Evolutionary conservation across 1,140 invertebrate species (phyloP).

Genomic region (Hypothenemus hampei): DNA sequence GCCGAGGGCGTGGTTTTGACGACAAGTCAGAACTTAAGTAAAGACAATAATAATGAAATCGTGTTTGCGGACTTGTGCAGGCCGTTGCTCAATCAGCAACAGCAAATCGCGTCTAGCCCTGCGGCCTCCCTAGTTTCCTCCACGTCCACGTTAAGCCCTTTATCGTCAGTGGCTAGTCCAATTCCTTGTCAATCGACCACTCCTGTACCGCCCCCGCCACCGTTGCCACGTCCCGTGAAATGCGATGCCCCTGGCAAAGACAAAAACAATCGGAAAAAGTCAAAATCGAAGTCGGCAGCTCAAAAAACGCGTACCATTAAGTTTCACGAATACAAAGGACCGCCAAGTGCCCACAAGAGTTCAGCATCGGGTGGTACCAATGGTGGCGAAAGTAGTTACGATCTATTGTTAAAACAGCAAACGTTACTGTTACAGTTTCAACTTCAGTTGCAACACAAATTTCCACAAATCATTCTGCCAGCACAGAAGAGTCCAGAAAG

Average conservation of each 20-base stretch:
- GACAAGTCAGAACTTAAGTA: slow-evolving; percentile 49
- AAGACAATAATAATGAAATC: slow-evolving; percentile 42
- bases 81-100: slow-evolving; percentile 43
- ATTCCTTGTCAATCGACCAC: slow-evolving; percentile 51
- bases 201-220: slow-evolving; percentile 47
- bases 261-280: slow-evolving; percentile 84
- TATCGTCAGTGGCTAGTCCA: slow-evolving; percentile 61
- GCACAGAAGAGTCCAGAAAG: slow-evolving; percentile 51
- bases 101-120: slow-evolving; percentile 53
- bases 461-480: slow-evolving; percentile 72
- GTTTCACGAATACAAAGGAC: slow-evolving; percentile 98
- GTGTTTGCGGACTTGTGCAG: slow-evolving; percentile 60
- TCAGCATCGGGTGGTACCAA: slow-evolving; percentile 45
- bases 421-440: slow-evolving; percentile 88
- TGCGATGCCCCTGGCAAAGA: slow-evolving; percentile 71
- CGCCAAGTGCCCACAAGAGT: slow-evolving; percentile 80
- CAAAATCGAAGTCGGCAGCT: slow-evolving; percentile 80
- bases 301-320: slow-evolving; percentile 93
- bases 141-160: slow-evolving; percentile 65
- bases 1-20: slow-evolving; percentile 53
- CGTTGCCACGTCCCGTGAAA: slow-evolving; percentile 54
- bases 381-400: slow-evolving; percentile 78
- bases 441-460: slow-evolving; percentile 74
- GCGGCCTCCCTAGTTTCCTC: slow-evolving; percentile 58
- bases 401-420: slow-evolving; percentile 88